These are phyloP conservation scores for Heliconius sara DNA, from an alignment of 2,888 invertebrate species.

Conservation along the genomic window DNA sequence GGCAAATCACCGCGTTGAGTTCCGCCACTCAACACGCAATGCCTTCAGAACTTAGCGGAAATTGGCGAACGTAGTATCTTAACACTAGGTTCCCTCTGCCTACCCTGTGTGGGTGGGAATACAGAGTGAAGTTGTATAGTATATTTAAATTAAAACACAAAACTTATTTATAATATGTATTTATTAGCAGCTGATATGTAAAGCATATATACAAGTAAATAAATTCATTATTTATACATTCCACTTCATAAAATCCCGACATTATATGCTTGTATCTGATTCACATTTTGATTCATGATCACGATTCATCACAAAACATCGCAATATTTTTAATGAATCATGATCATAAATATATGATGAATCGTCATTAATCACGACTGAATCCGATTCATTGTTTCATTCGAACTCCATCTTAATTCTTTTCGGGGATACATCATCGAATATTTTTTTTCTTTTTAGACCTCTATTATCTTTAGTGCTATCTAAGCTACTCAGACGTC, in stretches of 20 bases:
- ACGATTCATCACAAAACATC: not conserved
- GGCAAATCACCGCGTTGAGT: not conserved
- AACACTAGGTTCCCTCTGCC: not conserved
- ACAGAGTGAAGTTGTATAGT: not conserved
- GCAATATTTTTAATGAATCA: not conserved
- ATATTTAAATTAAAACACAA: slow-evolving; percentile 31
- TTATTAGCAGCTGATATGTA: slow-evolving; percentile 48
- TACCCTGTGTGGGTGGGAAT: not conserved
- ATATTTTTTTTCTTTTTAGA: slow-evolving; percentile 64
- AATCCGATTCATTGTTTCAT: slow-evolving; percentile 11
- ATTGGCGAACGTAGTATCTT: not conserved
- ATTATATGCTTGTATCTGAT: slow-evolving; percentile 9
- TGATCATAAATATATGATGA: not conserved
- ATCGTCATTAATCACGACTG: not conserved
- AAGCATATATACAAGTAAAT: slow-evolving; percentile 51
- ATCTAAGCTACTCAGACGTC: slow-evolving; percentile 59
- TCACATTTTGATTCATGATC: not conserved
- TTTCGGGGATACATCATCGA: slow-evolving; percentile 58
- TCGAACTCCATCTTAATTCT: slow-evolving; percentile 24
- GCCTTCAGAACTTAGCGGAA: not conserved
- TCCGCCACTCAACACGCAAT: not conserved
- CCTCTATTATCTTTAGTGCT: slow-evolving; percentile 54
- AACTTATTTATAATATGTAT: slow-evolving; percentile 30
- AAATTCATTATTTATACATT: slow-evolving; percentile 41
- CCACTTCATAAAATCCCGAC: slow-evolving; percentile 24